Base-by-base conservation (phyloP, 2,888 invertebrate genomes). In the Apomyelois bistriatella region DNA sequence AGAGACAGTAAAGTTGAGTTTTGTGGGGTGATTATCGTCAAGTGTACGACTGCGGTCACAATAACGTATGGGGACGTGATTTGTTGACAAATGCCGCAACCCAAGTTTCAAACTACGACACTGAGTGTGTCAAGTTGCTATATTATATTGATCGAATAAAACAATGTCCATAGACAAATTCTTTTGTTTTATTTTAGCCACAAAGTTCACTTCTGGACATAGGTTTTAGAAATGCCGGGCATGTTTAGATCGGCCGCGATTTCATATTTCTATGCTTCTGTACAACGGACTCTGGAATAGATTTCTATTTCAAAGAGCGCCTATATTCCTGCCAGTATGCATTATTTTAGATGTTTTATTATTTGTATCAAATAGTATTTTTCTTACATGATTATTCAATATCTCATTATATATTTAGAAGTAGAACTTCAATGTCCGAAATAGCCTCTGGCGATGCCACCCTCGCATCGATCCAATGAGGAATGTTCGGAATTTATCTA, bases 21-120 rank as follows among this genome's bases (percentile, higher is more conserved):
- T 69, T 60, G 66, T 60, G 61, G 61, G 65, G 64, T 64, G 63
- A 62, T 53, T 58, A 58, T 58, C 61, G 59, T 56, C 56, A 64
- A 62, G 62, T 64, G 68, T 61, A 52, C 57, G 61, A 59, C 63
- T 64, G 3, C 60, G 61, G 63, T 71, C 69, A 70, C 71, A 71
- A 72, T 72, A 72, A 70, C 72, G 66, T 69, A 70, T 63, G 68
- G 67, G 69, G 69, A 73, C 76, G 79, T 79, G 82, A 82, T 83
- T 82, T 74, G 78, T 76, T 80, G 83, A 80, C 78, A 80, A 81
- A 82, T 77, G 74, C 72, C 58, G 61, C 65, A 67, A 62, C 68
- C 62, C 62, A 64, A 61, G 62, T 54, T 56, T 59, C 55, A 54
- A 57, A 49, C n/a, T 5, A 36, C 16, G 30, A 47, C 28, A n/a